A percentile compares a stretch with the other conserved stretches of the same genome.
These are phyloP conservation scores for Pteromalus puparum DNA, from an alignment of 1,140 invertebrate genomes.

Conservation along the genomic window DNA sequence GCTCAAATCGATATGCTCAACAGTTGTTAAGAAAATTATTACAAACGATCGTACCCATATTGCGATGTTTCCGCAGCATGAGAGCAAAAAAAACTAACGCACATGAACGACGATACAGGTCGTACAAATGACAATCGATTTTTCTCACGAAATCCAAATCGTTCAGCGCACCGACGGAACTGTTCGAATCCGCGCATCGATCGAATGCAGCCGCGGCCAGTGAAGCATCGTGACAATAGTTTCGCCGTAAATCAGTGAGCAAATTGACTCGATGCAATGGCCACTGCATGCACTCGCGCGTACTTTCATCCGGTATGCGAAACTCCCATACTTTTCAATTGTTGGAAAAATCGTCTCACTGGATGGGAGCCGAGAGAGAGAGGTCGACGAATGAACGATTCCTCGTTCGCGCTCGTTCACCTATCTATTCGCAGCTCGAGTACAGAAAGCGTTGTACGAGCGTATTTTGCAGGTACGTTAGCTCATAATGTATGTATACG, in stretches of 20 bases:
- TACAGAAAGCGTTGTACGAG: not conserved
- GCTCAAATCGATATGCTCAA: too few species aligned
- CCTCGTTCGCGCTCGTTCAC: too few species aligned
- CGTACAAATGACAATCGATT: constrained; percentile 6
- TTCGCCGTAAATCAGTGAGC: constrained; percentile 33
- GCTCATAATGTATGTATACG: too few species aligned
- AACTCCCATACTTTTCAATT: not conserved
- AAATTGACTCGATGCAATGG: constrained; percentile 39
- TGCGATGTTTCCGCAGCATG: too few species aligned
- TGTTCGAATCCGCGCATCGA: not conserved
- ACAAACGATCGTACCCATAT: too few species aligned
- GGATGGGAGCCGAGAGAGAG: not conserved
- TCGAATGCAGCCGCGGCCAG: not conserved
- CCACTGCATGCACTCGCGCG: not conserved
- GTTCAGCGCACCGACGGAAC: not conserved
- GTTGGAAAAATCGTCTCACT: not conserved
- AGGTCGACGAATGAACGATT: not conserved
- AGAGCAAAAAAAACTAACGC: too few species aligned
- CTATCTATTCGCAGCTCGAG: too few species aligned
- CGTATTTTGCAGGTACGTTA: not conserved
- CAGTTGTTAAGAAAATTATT: too few species aligned
- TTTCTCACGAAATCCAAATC: not conserved
- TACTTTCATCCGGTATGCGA: not conserved
- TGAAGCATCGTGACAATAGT: constrained; percentile 17
- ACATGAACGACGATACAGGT: not conserved